Base-by-base conservation (phyloP, 2,113 vertebrate species). In the Alces alces region DNA sequence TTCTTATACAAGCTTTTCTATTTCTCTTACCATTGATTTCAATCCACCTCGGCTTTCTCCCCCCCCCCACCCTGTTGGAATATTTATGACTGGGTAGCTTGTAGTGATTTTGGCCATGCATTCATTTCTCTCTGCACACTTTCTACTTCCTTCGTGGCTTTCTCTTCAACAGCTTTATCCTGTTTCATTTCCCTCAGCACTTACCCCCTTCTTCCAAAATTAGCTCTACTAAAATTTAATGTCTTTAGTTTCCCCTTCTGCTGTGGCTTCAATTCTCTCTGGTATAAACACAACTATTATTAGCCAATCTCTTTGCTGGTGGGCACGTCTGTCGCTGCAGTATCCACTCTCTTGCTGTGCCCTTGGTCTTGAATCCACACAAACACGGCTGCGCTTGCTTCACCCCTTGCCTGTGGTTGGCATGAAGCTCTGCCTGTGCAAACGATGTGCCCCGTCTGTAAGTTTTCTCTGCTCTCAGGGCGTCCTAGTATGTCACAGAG, bases 161-260 rank as follows among this genome's bases (percentile, higher is more conserved):
- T 97, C 97, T 95, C 86, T 87, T 97, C 97, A 86, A 95, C 95
- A 95, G 97, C 96, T 97, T 97, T 89, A 97, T 97, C 97, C 96
- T 97, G 96, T 98, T 98, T 95, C 95, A 96, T 97, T 97, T 98
- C 98, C 98, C 96, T 96, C 70, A 61, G 91, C 96, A 94, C 97
- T 98, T 89, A 89, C 95, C 93, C 92, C 55, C 64, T 94, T 97
- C 98, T 84, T 97, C 96, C 97, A 97, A 98, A 98, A 98, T 98
- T 97, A 98, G 98, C 98, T 97, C 95, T 73, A 91, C 97, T 97
- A 80, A 97, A 97, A 98, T 95, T 36, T 96, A 97, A 97, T 95
- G 97, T 96, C 97, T 98, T 90, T 93, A 95, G 95, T 96, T 98
- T 97, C 97, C 98, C 95, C 95, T 97, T 97, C 93, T 95, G 86